A percentile compares a stretch with the other conserved stretches of the same genome.
These are phyloP conservation scores for Forpus xanthops DNA, from an alignment of 2,797 vertebrate species.

Conservation along the genomic window DNA sequence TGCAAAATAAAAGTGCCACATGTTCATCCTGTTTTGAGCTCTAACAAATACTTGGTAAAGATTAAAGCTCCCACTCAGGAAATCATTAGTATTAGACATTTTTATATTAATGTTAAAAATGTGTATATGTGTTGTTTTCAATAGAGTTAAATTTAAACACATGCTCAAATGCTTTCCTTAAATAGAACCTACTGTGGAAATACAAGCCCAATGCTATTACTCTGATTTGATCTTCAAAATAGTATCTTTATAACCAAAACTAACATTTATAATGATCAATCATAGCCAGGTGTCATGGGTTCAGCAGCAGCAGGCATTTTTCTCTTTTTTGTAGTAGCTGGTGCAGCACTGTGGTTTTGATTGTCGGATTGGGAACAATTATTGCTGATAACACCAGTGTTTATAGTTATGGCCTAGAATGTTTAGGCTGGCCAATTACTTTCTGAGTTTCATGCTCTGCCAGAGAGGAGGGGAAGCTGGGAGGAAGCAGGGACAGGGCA, in stretches of 20 bases:
- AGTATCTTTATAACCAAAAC: neutral
- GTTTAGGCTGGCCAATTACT: too few species aligned
- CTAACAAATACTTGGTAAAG: neutral
- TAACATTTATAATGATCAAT: neutral
- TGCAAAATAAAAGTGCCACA: constrained; percentile 29
- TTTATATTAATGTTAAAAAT: constrained; percentile 26
- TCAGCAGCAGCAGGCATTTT: too few species aligned
- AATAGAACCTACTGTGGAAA: neutral
- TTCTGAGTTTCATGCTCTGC: too few species aligned
- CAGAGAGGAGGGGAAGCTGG: too few species aligned
- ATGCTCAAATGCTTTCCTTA: neutral
- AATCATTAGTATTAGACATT: neutral
- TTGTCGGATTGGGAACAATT: too few species aligned
- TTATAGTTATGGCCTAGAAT: too few species aligned
- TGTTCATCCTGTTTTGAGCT: constrained; percentile 23
- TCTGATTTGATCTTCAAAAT: neutral
- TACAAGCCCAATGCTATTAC: neutral
- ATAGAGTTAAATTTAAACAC: neutral
- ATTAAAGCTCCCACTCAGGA: constrained; percentile 31
- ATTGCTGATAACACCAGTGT: too few species aligned
- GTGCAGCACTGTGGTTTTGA: too few species aligned
- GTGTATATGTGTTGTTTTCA: neutral
- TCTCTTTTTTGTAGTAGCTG: too few species aligned
- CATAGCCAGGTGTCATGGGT: too few species aligned
- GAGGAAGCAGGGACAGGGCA: too few species aligned